Percentiles rank a stretch among this genome's conserved stretches.
phyloP scores from a whole-genome alignment of 2,888 invertebrate genomes.

The Amblyteles armatorius region DNA sequence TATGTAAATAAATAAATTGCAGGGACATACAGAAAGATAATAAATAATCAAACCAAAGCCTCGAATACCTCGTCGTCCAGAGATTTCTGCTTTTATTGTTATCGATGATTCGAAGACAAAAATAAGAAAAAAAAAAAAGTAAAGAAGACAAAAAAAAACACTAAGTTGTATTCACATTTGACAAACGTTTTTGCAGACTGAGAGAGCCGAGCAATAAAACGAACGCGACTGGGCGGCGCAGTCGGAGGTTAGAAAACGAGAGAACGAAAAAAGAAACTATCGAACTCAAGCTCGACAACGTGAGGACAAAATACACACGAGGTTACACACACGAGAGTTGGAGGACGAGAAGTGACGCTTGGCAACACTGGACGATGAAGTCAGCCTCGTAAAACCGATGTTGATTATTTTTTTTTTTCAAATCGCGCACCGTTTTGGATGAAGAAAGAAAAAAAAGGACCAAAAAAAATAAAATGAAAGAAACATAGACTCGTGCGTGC shows the following conservation, averaged over 20 bases:
- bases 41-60: constrained; percentile 20
- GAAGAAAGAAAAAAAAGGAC: too few relatives aligned
- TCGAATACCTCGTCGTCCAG: constrained; percentile 15
- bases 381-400: constrained; percentile 22
- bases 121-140: not conserved
- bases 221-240: not conserved
- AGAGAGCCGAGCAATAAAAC: constrained; percentile 17
- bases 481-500: not conserved
- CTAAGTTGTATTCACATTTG: not conserved
- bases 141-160: not conserved
- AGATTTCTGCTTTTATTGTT: constrained; percentile 3
- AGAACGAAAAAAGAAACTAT: not conserved
- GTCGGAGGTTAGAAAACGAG: constrained; percentile 29
- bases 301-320: constrained; percentile 6
- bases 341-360: not conserved
- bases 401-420: constrained; percentile 17
- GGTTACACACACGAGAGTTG: not conserved
- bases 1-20: constrained; percentile 16
- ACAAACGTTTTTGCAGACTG: constrained; percentile 50
- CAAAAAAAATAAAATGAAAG: not conserved
- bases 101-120: not conserved
- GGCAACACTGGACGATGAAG: constrained; percentile 55
- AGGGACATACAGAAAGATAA: not conserved
- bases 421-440: too few relatives aligned
- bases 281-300: constrained; percentile 23